These are phyloP conservation scores for Coregonus ussuriensis DNA, from an alignment of 2,797 vertebrate species.

Conservation along the genomic window DNA sequence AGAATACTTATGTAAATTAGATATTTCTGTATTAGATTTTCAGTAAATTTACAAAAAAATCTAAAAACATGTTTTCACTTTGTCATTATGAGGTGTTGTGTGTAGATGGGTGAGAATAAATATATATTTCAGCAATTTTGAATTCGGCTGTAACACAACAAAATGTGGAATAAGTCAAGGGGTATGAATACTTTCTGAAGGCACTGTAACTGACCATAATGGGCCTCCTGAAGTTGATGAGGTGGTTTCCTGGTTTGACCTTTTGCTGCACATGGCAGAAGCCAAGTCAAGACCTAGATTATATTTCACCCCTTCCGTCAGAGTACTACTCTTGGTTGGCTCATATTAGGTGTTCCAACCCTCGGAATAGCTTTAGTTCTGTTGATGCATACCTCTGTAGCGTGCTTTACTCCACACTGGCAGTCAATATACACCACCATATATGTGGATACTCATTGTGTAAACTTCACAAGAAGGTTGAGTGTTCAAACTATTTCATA, in stretches of 20 bases:
- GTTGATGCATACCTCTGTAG: slow-evolving; percentile 3
- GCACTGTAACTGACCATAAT: background rate
- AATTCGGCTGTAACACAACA: no score
- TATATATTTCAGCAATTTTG: no score
- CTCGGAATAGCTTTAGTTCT: slow-evolving; percentile 48
- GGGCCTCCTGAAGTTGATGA: background rate
- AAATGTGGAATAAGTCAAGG: no score
- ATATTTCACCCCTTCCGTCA: slow-evolving; percentile 34
- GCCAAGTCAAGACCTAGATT: slow-evolving; percentile 24
- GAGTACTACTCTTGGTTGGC: slow-evolving; percentile 10
- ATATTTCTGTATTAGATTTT: no score
- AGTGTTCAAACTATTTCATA: background rate
- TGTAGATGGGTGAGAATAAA: no score
- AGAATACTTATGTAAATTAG: no score
- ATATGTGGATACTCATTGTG: background rate
- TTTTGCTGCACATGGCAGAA: slow-evolving; percentile 19
- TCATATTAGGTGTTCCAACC: slow-evolving; percentile 13
- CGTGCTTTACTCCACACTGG: background rate
- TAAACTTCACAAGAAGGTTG: background rate
- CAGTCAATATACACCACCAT: slow-evolving; percentile 3
- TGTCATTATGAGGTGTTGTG: no score
- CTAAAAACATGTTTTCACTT: no score
- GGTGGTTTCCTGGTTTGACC: slow-evolving; percentile 19
- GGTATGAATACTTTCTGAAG: no score
- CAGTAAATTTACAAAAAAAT: no score